Base-by-base conservation (phyloP, 92 coral and sea anemone species). In the Epizoanthus rinbou region DNA sequence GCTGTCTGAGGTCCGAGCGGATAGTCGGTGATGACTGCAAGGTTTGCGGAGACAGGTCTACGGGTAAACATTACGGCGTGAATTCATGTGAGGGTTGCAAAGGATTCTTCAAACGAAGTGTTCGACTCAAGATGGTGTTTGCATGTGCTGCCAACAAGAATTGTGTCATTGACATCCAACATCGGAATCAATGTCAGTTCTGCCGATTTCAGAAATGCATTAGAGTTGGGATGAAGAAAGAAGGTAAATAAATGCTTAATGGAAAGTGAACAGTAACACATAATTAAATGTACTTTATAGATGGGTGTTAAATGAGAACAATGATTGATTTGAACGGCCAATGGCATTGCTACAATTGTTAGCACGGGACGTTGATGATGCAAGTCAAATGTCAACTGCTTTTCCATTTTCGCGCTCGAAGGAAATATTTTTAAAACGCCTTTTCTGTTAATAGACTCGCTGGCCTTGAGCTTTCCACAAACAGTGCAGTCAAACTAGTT, bases 31-130 rank as follows among this genome's bases (percentile, higher is more conserved):
- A 43, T 9, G 19, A 33, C 23, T 92, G 95, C 23, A 90, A 87
- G 3, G 95, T 92, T 17, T 92, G 95, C 24, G 87, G 84, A 25
- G 93, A 92, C 57, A 92, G 87, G 8, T 92, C 93, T 16, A 89
- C 95, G 8, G 95, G 95, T 0, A 63, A 92, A 37, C 95, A 92
- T 50, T 92, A 92, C n/a, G 95, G 95, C 2, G 95, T 90, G 28
- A 85, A 89, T 39, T 89, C 95, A 0, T 92, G 95, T 47, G 95
- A 89, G 76, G 95, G 95, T 7, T 92, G 95, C 63, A 92, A 92
- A 58, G 88, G 95, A 13, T 92, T 92, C 67, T 92, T 92, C 86
- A 92, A 92, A 82, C 87, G 95, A 64, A 92, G 91, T 19, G 95
- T 92, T 35, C 95, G 95, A 18, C 88, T 89, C 64, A 90, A 92